phyloP scores from a whole-genome alignment of 2,888 invertebrate genomes.

The Caenorhabditis sp. region DNA sequence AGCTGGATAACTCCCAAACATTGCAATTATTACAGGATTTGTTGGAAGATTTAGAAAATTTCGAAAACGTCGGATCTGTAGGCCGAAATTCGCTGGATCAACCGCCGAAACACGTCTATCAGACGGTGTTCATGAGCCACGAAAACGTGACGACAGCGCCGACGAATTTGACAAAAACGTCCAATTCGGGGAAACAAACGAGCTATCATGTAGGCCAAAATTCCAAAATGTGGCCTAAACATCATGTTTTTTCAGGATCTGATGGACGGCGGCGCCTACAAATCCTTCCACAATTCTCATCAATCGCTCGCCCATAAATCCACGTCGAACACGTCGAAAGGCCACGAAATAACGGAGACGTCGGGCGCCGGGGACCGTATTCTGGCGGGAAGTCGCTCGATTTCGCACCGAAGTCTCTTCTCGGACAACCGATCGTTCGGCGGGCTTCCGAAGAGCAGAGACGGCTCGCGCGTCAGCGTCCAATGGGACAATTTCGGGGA shows the following conservation, averaged over 20 bases:
- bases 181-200: not conserved
- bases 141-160: conserved; percentile 11
- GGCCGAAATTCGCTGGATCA: too few species aligned
- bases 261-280: conserved; percentile 43
- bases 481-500: conserved; percentile 17
- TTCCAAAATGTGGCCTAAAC: not conserved
- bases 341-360: not conserved
- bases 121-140: conserved; percentile 25
- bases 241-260: conserved; percentile 8
- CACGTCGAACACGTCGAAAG: not conserved
- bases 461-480: not conserved
- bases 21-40: not conserved
- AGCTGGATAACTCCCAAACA: not conserved
- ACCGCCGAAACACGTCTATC: conserved; percentile 17
- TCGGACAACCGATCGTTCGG: conserved; percentile 22
- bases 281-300: conserved; percentile 23
- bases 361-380: conserved; percentile 22
- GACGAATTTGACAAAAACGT: not conserved
- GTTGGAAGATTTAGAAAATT: too few species aligned
- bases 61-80: too few species aligned
- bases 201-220: not conserved
- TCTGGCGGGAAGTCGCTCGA: conserved; percentile 32
- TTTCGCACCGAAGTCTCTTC: conserved; percentile 36
- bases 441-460: not conserved
- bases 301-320: not conserved